Conservation (phyloP, 2,888 invertebrate genomes). For the Oscheius sp. region DNA sequence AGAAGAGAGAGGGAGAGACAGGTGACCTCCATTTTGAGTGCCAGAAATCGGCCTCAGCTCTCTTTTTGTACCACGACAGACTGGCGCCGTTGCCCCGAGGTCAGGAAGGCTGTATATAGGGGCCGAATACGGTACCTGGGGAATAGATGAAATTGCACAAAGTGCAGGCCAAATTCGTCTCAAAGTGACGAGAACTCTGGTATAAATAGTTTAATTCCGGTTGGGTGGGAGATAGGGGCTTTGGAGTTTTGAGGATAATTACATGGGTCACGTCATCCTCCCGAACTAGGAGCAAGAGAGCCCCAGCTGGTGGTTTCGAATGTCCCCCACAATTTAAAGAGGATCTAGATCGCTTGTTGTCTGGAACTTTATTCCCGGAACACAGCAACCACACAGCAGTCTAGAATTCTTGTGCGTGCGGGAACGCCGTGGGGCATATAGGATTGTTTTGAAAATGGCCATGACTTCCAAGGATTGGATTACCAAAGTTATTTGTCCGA, state of each 20-base stretch:
- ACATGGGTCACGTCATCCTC: constrained; percentile 22
- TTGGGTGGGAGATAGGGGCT: constrained; percentile 8
- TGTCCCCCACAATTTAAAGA: constrained; percentile 23
- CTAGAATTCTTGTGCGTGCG: background rate
- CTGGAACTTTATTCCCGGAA: background rate
- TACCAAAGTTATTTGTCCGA: constrained; percentile 35
- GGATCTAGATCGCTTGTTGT: constrained; percentile 7
- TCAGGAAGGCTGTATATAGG: constrained; percentile 15
- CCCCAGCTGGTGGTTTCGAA: constrained; percentile 35
- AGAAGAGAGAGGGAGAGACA: too few species aligned
- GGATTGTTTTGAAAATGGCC: constrained; percentile 26
- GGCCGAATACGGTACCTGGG: constrained; percentile 14
- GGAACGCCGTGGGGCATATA: background rate
- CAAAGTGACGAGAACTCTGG: constrained; percentile 19
- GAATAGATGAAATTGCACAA: background rate
- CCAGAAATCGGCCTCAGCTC: constrained; percentile 22
- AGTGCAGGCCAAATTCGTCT: constrained; percentile 11
- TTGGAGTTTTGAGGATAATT: constrained; percentile 20
- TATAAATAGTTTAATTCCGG: constrained; percentile 28
- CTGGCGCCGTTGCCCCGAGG: constrained; percentile 31
- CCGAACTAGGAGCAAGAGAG: constrained; percentile 17
- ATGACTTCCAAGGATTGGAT: constrained; percentile 26
- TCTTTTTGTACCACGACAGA: constrained; percentile 33
- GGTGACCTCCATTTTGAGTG: constrained; percentile 11
- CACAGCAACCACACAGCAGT: background rate